Evolutionary conservation across 1,140 invertebrate genomes (phyloP).

Genomic region (Tribolium castaneum): DNA sequence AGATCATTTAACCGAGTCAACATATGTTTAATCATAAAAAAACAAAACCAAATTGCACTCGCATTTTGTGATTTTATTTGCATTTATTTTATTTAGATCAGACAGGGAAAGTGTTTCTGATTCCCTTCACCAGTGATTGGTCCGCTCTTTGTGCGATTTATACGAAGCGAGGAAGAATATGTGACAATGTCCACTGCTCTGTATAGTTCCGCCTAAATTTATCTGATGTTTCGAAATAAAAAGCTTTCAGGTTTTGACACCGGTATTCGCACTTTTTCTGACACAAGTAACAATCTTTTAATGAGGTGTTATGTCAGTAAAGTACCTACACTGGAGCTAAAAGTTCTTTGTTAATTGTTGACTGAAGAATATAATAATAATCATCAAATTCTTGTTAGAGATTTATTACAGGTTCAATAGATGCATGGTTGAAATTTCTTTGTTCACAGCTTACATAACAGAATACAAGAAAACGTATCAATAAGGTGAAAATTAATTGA

Average conservation of each 20-base stretch:
- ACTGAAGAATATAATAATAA: no score
- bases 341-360: no score
- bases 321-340: no score
- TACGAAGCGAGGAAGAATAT: slow-evolving; percentile 18
- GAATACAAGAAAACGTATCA: not conserved
- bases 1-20: slow-evolving; percentile 3
- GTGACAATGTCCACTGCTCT: not conserved
- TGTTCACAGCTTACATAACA: not conserved
- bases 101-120: slow-evolving; percentile 21
- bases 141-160: slow-evolving; percentile 6
- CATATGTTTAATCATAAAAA: not conserved
- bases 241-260: no score
- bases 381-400: no score
- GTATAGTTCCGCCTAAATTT: not conserved
- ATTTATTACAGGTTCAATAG: not conserved
- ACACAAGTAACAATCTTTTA: no score
- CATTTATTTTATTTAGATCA: slow-evolving; percentile 31
- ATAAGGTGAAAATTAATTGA: no score
- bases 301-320: no score
- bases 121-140: slow-evolving; percentile 24
- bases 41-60: not conserved
- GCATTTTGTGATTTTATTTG: not conserved
- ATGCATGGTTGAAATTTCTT: not conserved
- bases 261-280: not conserved
- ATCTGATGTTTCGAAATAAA: not conserved